A percentile compares a stretch with the other conserved stretches of the same genome.
phyloP scores from a whole-genome alignment of 2,113 vertebrate species.

The Geococcyx californianus region DNA sequence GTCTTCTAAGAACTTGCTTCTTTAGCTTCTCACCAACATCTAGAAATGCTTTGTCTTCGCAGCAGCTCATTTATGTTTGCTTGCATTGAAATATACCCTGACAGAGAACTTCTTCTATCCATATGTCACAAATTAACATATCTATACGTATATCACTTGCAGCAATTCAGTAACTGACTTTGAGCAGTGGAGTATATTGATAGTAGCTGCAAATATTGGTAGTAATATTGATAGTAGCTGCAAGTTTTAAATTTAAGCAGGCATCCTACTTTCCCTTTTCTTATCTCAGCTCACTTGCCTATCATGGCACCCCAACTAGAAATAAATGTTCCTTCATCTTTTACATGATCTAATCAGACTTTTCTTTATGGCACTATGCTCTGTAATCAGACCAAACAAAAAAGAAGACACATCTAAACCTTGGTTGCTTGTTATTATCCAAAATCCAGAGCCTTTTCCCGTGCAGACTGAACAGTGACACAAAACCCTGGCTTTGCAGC shows the following conservation, averaged over 20 bases:
- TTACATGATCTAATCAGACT: not conserved
- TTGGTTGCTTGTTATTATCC: not conserved
- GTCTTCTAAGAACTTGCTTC: not conserved
- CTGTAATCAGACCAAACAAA: not conserved
- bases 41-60: not conserved
- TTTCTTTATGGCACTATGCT: not conserved
- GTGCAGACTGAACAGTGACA: not conserved
- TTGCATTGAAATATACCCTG: not conserved
- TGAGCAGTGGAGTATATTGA: not conserved
- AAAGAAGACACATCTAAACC: not conserved
- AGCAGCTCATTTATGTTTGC: not conserved
- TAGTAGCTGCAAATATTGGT: not conserved
- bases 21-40: not conserved
- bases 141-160: not conserved
- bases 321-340: not conserved
- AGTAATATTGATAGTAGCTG: not conserved
- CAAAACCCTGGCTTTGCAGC: not conserved
- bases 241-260: not conserved
- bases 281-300: not conserved
- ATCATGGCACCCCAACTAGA: not conserved
- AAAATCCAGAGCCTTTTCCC: not conserved
- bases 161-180: not conserved
- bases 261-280: not conserved
- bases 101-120: not conserved
- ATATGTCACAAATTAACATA: not conserved